Conservation (phyloP, 2,113 vertebrate species). For the Corvus hawaiiensis region DNA sequence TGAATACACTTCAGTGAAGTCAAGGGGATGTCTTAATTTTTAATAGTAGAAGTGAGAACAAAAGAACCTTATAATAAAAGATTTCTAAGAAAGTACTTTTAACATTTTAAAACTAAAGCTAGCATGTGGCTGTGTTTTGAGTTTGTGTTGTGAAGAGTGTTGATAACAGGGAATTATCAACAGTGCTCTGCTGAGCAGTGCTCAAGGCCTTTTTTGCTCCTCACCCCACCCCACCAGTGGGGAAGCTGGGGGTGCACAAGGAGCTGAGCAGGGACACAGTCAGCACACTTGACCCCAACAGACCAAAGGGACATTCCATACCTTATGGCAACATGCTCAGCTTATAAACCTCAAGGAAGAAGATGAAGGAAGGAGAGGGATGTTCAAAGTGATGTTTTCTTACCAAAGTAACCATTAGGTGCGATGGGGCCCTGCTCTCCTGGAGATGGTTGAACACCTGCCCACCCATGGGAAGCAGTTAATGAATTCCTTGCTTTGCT, state of each 20-base stretch:
- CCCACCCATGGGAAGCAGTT: neutral
- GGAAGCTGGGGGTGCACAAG: neutral
- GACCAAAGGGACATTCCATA: neutral
- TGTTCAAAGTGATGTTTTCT: neutral
- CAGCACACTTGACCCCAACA: neutral
- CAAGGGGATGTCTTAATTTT: neutral
- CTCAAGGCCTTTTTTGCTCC: neutral
- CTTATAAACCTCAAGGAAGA: neutral
- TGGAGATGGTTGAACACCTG: neutral
- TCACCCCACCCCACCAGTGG: neutral
- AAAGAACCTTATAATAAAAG: neutral
- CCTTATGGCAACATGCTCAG: neutral
- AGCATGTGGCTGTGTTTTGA: neutral
- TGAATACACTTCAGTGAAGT: neutral
- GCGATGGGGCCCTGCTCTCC: neutral
- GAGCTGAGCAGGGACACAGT: neutral
- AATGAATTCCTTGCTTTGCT: neutral
- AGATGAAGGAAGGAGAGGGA: neutral
- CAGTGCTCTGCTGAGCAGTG: neutral
- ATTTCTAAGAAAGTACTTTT: neutral
- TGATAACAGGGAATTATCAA: neutral
- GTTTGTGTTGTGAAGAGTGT: neutral
- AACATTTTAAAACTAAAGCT: neutral
- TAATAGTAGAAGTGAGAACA: neutral
- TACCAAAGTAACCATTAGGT: neutral